A percentile compares a stretch with the other conserved stretches of the same genome.
phyloP scores from a whole-genome alignment of 2,113 vertebrate species.

The Mobula birostris region DNA sequence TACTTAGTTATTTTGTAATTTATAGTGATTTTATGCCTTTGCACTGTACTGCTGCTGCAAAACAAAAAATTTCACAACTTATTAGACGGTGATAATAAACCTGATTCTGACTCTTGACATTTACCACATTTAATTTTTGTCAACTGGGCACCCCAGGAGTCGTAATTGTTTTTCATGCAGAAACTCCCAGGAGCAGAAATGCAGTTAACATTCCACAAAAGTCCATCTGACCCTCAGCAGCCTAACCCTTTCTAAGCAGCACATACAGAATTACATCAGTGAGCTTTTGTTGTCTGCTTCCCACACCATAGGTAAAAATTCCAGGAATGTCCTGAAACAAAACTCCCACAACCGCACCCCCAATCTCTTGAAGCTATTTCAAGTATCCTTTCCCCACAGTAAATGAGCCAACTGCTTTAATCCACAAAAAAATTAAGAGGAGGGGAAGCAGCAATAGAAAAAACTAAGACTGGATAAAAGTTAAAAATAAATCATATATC shows the following conservation, averaged over 20 bases:
- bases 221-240: not conserved
- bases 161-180: not conserved
- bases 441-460: not conserved
- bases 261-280: not conserved
- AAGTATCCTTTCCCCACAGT: not conserved
- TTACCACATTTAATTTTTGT: not conserved
- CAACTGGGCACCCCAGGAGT: not conserved
- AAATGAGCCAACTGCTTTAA: not conserved
- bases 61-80: too few relatives aligned
- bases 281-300: not conserved
- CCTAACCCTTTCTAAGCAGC: not conserved
- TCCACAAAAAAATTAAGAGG: too few relatives aligned
- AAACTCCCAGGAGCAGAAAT: not conserved
- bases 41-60: too few relatives aligned
- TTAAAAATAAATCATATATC: not conserved
- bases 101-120: too few relatives aligned
- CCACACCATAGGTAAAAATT: not conserved
- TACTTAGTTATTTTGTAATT: too few relatives aligned
- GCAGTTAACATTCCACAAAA: not conserved
- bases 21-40: too few relatives aligned
- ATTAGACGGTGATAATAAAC: too few relatives aligned
- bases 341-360: not conserved
- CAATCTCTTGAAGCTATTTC: not conserved
- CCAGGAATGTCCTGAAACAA: not conserved
- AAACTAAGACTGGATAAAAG: not conserved